Base-by-base conservation (phyloP, 64 coral and sea anemone genomes). In the Dendronephthya gigantea region DNA sequence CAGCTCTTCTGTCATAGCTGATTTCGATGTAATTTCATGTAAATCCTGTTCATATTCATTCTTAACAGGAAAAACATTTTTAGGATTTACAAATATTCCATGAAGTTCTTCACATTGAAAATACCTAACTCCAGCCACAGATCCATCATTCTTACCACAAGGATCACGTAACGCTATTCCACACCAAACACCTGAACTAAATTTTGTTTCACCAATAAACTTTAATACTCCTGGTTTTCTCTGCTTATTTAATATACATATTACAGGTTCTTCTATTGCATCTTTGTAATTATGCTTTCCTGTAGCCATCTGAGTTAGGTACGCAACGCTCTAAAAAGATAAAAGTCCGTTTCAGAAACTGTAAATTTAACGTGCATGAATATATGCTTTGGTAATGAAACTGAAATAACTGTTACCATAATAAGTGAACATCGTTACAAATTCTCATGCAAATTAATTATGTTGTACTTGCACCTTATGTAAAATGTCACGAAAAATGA, bases 111-210 rank as follows among this genome's bases (percentile, higher is more conserved):
- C 45, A 56, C 95, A 98, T 1, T 50, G 38, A 74, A 98, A 98
- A 83, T 98, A 98, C 33, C 95, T 84, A n/a, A 98, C 90, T 16
- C 92, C 95, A 28, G 83, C 75, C 10, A 98, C 92, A 50, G 89
- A 93, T 2, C 95, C 95, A 48, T 98, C 90, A 48, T 98, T 98
- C 87, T 98, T 98, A 6, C 95, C 95, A 85, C 90, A 98, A 9
- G 95, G 50, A 59, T 98, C 92, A 47, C 70, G 86, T 35, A 98
- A 34, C 47, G 89, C 82, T 40, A 98, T 93, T 10, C 95, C 95
- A 81, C 92, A 98, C 95, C 95, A 98, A 45, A 89, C 84, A 19
- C 95, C 95, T 19, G 76, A 68, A 40, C 92, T 91, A 84, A 98
- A 98, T 48, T 98, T 87, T 5, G 95, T 98, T 29, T 50, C 83